Base-by-base conservation (phyloP, 1,140 invertebrate species). In the Drosophila truncata region DNA sequence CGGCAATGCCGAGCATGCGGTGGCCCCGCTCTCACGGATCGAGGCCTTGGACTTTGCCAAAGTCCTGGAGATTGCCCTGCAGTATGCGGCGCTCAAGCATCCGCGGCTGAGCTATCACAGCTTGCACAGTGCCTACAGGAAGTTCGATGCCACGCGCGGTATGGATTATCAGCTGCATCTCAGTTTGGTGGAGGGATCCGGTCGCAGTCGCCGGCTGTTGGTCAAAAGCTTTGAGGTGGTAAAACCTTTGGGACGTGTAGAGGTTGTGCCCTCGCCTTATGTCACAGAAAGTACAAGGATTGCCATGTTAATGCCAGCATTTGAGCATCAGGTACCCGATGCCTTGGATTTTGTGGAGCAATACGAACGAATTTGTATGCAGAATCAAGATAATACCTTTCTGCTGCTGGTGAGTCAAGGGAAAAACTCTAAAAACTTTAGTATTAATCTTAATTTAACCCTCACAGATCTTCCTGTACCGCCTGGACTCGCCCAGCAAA, bases 81-180 rank as follows among this genome's bases (percentile, higher is more conserved):
- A 94, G 18, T 94, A 94, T 92, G 93, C 96, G 8, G 93, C 94
- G 49, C 85, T 93, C 47, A 94, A 95, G 64, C 94, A 95, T 91
- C 91, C 93, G 2, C 93, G 94, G 14, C 91, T 96, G 18, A 93
- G 94, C 47, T 96, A 94, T 46, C 78, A 80, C 23, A 73, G 73
- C 57, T 92, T 98, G 13, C 88, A 96, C 13, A 97, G 97, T 93
- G 97, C 97, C 2, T 98, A 98, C 80, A 94, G 95, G 78, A 95
- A 95, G 79, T 98, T 98, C 93, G 97, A 99, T 93, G 96, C 97
- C 10, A 96, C 96, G 1, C 94, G 97, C 79, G 98, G 98, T 46
- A 96, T 98, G 94, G 96, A 97, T 92, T 99, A 98, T 93, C 95
- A 96, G 52, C 87, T 99, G 23, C 97, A 98, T 93, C 86, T 98